Evolutionary conservation across 2,888 invertebrate species (phyloP), one percentile per base, ranked within the genome.

Genomic region (Cybosia mesomella): DNA sequence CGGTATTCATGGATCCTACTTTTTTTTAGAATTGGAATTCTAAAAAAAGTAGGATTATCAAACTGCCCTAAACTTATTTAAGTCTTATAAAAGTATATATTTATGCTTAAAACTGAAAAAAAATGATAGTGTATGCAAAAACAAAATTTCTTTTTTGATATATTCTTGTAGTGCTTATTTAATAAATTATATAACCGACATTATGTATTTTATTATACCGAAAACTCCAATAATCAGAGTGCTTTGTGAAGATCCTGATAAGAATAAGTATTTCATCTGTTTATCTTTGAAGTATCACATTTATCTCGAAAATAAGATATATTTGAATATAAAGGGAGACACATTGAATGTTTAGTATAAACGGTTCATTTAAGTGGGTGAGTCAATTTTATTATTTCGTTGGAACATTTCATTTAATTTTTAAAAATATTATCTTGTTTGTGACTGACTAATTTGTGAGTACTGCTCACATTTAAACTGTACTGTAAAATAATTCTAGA

Each of bases 291-390:
- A 58, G 53, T 72, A 69, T 74, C 71, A 67, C 43, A 68, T 78
- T 76, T 80, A 83, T 81, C 80, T 80, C 34, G 34, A 59, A 71
- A 68, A 68, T 72, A 75, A 80, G 80, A 83, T 73, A 80, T 62
- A 32, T 70, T 74, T 71, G 18, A 64, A 61, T 80, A 80, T 80
- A 80, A 72, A 80, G 24, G 34, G 24, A 15, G 55, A 66, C 65
- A 69, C 22, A 24, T 22, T 15, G 22, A 36, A 1, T 18, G 34
- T 43, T 36, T 32, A 4, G 9, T 13, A 5, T 21, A 72, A 59
- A 59, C 36, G 59, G 64, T 59, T 18, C 66, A 43, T 61, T 53
- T n/a, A 58, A 66, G 59, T 66, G 67, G 80, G 80, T 80, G 64
- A 80, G 80, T 58, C 13, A 9, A 8, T 36, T 54, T 13, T 43